A percentile compares a stretch with the other conserved stretches of the same genome.
Conservation (phyloP, 92 coral and sea anemone genomes). For the Paragorgia papillata region DNA sequence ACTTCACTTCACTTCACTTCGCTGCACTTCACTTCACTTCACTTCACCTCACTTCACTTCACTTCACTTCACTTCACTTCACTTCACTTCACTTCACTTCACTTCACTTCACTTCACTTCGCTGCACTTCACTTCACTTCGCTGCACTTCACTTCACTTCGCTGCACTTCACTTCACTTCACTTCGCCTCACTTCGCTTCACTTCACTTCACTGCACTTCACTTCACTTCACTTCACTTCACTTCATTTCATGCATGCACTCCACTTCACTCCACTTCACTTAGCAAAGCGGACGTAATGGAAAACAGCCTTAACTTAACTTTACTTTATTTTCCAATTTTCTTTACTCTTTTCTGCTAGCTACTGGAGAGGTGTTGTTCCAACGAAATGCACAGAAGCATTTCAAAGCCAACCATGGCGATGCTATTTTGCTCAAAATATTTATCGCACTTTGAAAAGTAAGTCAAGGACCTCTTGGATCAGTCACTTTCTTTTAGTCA, state of each 20-base stretch:
- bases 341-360: slow-evolving; percentile 42
- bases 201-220: not conserved
- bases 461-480: slow-evolving; percentile 34
- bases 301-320: not conserved
- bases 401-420: slow-evolving; percentile 68
- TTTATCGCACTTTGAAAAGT: slow-evolving; percentile 65
- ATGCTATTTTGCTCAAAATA: slow-evolving; percentile 87
- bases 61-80: not conserved
- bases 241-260: not conserved
- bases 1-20: not conserved
- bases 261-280: not conserved
- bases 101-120: not conserved
- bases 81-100: not conserved
- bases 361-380: slow-evolving; percentile 90
- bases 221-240: slow-evolving; percentile 5
- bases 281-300: not conserved
- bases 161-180: not conserved
- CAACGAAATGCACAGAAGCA: slow-evolving; percentile 67
- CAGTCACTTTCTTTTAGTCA: too few species aligned
- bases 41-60: not conserved
- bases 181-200: not conserved
- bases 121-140: not conserved
- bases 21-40: not conserved
- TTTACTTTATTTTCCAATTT: not conserved
- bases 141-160: not conserved